Evolutionary conservation across 2,888 invertebrate genomes (phyloP), one percentile per base, ranked within the genome.

Genomic region (Agrotis exclamationis): DNA sequence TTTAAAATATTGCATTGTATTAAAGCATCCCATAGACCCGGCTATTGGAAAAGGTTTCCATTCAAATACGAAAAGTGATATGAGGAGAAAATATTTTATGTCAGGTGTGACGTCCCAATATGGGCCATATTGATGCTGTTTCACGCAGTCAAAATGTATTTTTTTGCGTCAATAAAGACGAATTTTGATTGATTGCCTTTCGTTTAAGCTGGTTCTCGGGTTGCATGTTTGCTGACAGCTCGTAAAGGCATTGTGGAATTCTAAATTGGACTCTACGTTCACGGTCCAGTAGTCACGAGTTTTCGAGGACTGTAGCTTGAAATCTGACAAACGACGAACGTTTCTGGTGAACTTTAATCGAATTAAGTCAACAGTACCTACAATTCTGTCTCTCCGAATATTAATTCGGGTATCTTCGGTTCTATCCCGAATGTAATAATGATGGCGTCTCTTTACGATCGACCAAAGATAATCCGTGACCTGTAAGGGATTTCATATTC

Each of bases 391-490:
- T 47, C 54, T 63, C 28, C 47, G 66, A 80, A 73, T 76, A 65
- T 20, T 24, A 24, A 56, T 70, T 70, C 59, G 33, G 28, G 14
- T 13, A 62, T 63, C 47, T 57, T 57, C 57, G 58, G 24, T 51
- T 68, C 58, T 47, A 53, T 65, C 50, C 51, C 45, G 64, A 74
- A 79, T 62, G 62, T 69, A 60, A 70, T 66, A 76, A 73, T 74
- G 70, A 71, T 63, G 64, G 48, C 58, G 60, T 66, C 51, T 67
- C 51, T 70, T 80, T 63, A 66, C 54, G 70, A 71, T 62, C 69
- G 48, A 50, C 66, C 60, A 58, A 67, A 73, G 74, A 84, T 84
- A 68, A 78, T 75, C 66, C 63, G 72, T 76, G 82, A 72, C 68
- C 72, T 70, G 63, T 66, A 22, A 56, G 63, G 28, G 69, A 73